Conservation (phyloP, 2,113 vertebrate genomes). For the Aegypius monachus region DNA sequence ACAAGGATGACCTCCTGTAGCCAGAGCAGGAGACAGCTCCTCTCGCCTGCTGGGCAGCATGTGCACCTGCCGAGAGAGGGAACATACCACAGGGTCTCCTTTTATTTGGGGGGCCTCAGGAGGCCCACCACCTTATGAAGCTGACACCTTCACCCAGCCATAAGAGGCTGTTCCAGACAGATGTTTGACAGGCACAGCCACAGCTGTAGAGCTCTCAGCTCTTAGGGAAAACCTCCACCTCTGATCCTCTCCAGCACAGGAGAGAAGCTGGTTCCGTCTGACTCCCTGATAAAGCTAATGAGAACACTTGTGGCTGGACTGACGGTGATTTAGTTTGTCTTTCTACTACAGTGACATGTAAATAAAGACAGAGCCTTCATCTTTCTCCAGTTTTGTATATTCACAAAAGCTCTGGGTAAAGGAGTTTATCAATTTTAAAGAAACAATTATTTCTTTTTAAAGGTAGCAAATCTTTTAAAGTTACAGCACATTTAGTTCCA, state of each 20-base stretch:
- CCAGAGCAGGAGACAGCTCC: background rate
- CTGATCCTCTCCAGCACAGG: background rate
- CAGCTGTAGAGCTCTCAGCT: background rate
- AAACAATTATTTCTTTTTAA: background rate
- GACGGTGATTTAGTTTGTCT: background rate
- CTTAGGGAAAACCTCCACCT: background rate
- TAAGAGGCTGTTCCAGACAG: background rate
- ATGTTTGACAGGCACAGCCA: background rate
- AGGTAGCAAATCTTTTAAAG: background rate
- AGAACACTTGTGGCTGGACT: background rate
- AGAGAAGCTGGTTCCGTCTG: background rate
- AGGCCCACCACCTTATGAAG: background rate
- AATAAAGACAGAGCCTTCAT: background rate
- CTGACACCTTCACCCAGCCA: background rate
- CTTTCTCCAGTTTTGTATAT: background rate
- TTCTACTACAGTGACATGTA: background rate
- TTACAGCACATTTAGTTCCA: background rate
- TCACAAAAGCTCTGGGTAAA: background rate
- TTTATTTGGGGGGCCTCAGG: background rate
- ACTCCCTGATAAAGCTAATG: background rate
- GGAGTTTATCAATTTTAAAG: background rate
- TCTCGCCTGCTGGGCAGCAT: fast-evolving
- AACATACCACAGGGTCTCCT: fast-evolving
- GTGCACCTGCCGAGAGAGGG: background rate
- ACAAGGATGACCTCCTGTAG: fast-evolving